A percentile compares a stretch with the other conserved stretches of the same genome.
These are phyloP conservation scores for Conomelus anceps DNA, from an alignment of 2,888 invertebrate species.

Conservation along the genomic window DNA sequence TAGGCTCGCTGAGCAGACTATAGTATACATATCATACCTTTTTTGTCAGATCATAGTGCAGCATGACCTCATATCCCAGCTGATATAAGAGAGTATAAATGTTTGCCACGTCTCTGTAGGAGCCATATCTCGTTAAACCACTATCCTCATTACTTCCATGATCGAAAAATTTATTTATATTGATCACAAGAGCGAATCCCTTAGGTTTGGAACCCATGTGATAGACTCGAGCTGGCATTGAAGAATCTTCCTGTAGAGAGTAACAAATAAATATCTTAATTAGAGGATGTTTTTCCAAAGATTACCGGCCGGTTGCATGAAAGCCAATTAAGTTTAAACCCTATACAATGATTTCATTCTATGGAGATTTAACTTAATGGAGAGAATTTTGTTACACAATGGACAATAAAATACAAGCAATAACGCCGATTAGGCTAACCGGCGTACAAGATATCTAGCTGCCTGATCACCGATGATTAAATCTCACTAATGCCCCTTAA, in stretches of 20 bases:
- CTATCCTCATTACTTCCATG: not conserved
- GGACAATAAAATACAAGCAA: too few relatives aligned
- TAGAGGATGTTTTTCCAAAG: not conserved
- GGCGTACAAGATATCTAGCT: too few relatives aligned
- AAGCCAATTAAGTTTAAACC: too few relatives aligned
- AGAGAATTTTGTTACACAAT: too few relatives aligned
- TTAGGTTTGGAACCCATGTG: not conserved
- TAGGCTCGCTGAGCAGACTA: too few relatives aligned
- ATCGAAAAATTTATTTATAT: slow-evolving; percentile 5
- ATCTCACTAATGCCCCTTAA: too few relatives aligned
- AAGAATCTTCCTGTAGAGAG: not conserved
- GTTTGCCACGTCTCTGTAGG: slow-evolving; percentile 1
- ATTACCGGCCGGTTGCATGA: too few relatives aligned
- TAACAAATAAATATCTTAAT: not conserved
- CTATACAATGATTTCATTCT: too few relatives aligned
- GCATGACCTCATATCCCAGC: slow-evolving; percentile 1
- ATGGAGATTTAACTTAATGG: too few relatives aligned
- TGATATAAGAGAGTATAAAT: not conserved
- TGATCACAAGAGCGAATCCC: slow-evolving; percentile 13
- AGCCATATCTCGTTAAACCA: not conserved
- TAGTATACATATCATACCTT: slow-evolving; percentile 5
- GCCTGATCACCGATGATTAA: too few relatives aligned
- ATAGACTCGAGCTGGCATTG: slow-evolving; percentile 9
- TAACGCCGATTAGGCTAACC: too few relatives aligned
- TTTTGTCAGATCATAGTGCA: not conserved